Evolutionary conservation across 1,140 invertebrate genomes (phyloP), one percentile per base, ranked within the genome.

Genomic region (Lanistes nyassanus): DNA sequence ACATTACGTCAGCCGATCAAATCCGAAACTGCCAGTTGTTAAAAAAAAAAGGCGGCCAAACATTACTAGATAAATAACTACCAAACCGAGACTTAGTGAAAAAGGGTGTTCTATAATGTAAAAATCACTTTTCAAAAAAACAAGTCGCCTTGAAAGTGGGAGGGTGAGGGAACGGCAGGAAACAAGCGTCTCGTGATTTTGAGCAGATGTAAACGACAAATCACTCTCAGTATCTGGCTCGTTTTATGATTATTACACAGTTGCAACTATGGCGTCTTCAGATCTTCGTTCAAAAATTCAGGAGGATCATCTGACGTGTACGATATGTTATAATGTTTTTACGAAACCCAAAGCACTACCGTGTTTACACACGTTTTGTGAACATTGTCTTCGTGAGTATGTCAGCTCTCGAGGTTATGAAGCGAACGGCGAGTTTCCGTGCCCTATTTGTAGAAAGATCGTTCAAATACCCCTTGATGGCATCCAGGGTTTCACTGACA

Each of bases 321-420:
- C 81, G 3, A 85, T 88, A 36, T 88, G 87, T 81, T 79, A 82
- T n/a, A 69, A 80, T 13, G 47, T 62, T 23, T 86, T 83, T 67
- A 77, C 64, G 0, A 76, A 75, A 39, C 87, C 87, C 3, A 87
- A 87, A 77, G 85, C 86, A 6, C 70, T 88, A 39, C 84, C 86
- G 2, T 88, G 87, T 69, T 65, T 86, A 5, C 87, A 88, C 75
- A 86, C 85, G 23, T 88, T 85, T 55, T 88, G 86, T 74, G 74
- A 82, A 69, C 75, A 77, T 13, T 88, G 87, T 76, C 77, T 88
- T 0, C 74, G 72, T 39, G 84, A 84, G 51, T 87, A 82, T 62
- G 76, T 87, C 3, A 74, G 51, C 6, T 80, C 80, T 69, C 60
- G 80, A 37, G 79, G 81, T 0, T 84, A 80, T 56, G 79, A 80